Percentiles rank a stretch among this genome's conserved stretches.
phyloP scores from a whole-genome alignment of 37 sponge, comb jelly and placozoan genomes.

The Agelas oroides region DNA sequence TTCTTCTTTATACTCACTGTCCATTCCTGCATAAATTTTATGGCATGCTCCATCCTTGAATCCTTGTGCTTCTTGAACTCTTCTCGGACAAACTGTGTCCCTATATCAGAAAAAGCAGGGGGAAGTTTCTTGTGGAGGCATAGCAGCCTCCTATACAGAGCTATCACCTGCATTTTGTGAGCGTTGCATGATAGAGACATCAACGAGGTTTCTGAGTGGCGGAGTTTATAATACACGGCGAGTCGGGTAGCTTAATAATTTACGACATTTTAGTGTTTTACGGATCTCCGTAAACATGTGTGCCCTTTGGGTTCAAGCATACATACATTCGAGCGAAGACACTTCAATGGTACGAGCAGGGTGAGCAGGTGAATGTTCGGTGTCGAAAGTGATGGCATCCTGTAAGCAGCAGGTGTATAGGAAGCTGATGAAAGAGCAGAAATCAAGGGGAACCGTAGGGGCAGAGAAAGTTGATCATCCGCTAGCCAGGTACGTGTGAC shows the following conservation, averaged over 20 bases:
- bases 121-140: slow-evolving; percentile 65
- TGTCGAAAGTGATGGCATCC: slow-evolving; percentile 62
- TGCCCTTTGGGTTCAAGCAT: too few relatives aligned
- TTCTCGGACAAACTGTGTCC: slow-evolving; percentile 36
- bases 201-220: too few relatives aligned
- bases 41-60: slow-evolving; percentile 7
- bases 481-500: slow-evolving; percentile 59
- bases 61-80: slow-evolving; percentile 73
- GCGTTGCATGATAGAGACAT: too few relatives aligned
- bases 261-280: not conserved
- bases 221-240: too few relatives aligned
- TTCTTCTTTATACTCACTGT: slow-evolving; percentile 19
- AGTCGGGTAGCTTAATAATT: not conserved
- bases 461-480: slow-evolving; percentile 62
- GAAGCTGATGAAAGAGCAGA: slow-evolving; percentile 81
- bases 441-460: not conserved
- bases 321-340: too few relatives aligned
- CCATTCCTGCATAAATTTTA: slow-evolving; percentile 70
- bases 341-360: too few relatives aligned
- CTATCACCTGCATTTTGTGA: not conserved
- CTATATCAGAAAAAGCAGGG: slow-evolving; percentile 27
- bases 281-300: too few relatives aligned
- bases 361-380: too few relatives aligned
- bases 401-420: slow-evolving; percentile 74
- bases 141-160: slow-evolving; percentile 60